Evolutionary conservation across 2,797 vertebrate species (phyloP).

Genomic region (Danionella dracula): DNA sequence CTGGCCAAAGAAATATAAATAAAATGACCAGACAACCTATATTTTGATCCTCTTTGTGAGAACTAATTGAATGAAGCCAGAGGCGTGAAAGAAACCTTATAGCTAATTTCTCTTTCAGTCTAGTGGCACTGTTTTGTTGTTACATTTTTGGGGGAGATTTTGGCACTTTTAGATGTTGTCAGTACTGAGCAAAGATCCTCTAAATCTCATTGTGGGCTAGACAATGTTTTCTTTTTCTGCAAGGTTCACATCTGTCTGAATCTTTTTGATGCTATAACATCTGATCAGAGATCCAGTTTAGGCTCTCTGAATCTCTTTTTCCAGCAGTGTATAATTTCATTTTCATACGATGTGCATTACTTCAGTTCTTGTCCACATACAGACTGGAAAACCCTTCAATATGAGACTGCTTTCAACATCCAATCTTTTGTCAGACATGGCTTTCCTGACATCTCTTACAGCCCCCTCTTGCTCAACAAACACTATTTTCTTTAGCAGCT

Average conservation of each 20-base stretch:
- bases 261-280: too few species aligned
- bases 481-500: conserved; percentile 47
- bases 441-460: conserved; percentile 14
- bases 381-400: conserved; percentile 28
- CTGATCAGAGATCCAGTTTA: not conserved
- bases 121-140: not conserved
- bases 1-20: too few species aligned
- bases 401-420: conserved; percentile 23
- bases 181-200: too few species aligned
- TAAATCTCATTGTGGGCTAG: too few species aligned
- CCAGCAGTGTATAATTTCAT: not conserved
- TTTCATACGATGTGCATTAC: conserved; percentile 20
- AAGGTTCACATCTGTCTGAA: too few species aligned
- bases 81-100: too few species aligned
- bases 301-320: not conserved
- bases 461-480: conserved; percentile 40
- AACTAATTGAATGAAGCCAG: too few species aligned
- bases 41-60: too few species aligned
- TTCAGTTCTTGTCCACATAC: conserved; percentile 9
- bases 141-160: not conserved
- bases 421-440: conserved; percentile 38
- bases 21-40: too few species aligned
- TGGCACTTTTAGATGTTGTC: not conserved
- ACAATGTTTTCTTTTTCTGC: not conserved
- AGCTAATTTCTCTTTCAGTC: not conserved